A percentile compares a stretch with the other conserved stretches of the same genome.
Evolutionary conservation across 2,888 invertebrate species (phyloP).

Genomic region (Endotricha flammealis): DNA sequence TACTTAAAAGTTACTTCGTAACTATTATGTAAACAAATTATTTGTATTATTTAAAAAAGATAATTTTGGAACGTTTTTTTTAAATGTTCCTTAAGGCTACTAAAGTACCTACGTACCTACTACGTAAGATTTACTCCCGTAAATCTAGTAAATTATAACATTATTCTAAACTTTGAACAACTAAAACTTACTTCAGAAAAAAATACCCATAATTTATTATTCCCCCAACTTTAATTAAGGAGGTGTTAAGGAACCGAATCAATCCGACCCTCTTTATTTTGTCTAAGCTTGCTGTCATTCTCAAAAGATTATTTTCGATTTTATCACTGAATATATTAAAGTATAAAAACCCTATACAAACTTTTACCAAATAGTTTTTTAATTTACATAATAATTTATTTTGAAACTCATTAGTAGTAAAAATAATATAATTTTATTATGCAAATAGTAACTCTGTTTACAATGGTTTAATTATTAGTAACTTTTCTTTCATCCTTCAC

Average conservation of each 20-base stretch:
- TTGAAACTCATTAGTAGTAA: conserved; percentile 2
- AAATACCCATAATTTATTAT: not conserved
- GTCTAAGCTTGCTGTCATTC: not conserved
- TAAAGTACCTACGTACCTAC: too few species aligned
- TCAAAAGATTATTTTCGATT: not conserved
- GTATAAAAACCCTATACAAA: not conserved
- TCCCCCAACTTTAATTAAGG: not conserved
- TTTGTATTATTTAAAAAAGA: too few species aligned
- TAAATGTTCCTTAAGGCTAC: too few species aligned
- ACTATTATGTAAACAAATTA: too few species aligned
- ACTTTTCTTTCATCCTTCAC: too few species aligned
- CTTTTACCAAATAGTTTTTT: not conserved
- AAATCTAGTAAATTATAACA: too few species aligned
- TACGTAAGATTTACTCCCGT: too few species aligned
- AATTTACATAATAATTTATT: not conserved
- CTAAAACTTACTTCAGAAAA: not conserved
- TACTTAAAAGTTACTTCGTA: too few species aligned
- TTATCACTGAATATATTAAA: not conserved
- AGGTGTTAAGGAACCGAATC: not conserved
- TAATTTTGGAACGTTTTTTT: too few species aligned
- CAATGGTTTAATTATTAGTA: too few species aligned
- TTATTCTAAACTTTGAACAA: too few species aligned
- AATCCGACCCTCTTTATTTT: not conserved
- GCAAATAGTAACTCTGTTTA: too few species aligned
- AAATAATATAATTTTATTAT: conserved; percentile 6